A percentile compares a stretch with the other conserved stretches of the same genome.
Evolutionary conservation across 37 sponge, comb jelly and placozoan species (phyloP).

Genomic region (Beroe forskalii): DNA sequence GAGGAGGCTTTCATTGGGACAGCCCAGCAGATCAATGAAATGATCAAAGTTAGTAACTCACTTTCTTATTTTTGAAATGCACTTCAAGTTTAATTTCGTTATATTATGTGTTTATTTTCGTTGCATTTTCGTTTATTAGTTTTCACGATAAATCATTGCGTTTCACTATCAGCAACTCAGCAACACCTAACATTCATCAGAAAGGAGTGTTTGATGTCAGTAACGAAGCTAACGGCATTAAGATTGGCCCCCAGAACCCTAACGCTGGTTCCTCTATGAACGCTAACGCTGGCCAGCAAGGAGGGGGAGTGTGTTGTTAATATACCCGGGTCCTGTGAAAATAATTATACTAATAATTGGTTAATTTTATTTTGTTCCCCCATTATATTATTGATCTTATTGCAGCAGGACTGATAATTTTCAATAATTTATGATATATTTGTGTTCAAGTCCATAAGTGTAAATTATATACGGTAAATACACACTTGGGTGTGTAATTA

Average conservation of each 20-base stretch:
- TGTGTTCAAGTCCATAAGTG: neutral
- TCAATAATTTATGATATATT: neutral
- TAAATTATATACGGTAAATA: neutral
- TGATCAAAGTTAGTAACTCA: slow-evolving; percentile 70
- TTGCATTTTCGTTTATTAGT: too few relatives aligned
- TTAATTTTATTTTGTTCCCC: neutral
- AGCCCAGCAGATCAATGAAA: slow-evolving; percentile 93
- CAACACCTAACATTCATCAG: too few relatives aligned
- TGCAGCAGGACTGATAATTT: neutral
- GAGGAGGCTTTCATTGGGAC: slow-evolving; percentile 99
- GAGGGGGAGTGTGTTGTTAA: slow-evolving; percentile 51
- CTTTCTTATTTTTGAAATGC: too few relatives aligned
- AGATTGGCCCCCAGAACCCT: slow-evolving; percentile 91
- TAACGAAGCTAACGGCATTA: slow-evolving; percentile 99
- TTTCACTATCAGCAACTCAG: too few relatives aligned
- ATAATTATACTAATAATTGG: too few relatives aligned
- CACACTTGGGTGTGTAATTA: too few relatives aligned
- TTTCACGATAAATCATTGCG: too few relatives aligned
- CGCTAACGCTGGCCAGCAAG: slow-evolving; percentile 16
- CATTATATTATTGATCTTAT: neutral
- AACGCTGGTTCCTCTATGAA: slow-evolving; percentile 25
- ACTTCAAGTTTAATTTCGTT: too few relatives aligned
- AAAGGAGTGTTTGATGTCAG: slow-evolving; percentile 96
- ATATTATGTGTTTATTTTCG: too few relatives aligned
- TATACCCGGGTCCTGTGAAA: neutral